Conservation (phyloP, 2,888 invertebrate genomes). For the Agriotes lineatus region DNA sequence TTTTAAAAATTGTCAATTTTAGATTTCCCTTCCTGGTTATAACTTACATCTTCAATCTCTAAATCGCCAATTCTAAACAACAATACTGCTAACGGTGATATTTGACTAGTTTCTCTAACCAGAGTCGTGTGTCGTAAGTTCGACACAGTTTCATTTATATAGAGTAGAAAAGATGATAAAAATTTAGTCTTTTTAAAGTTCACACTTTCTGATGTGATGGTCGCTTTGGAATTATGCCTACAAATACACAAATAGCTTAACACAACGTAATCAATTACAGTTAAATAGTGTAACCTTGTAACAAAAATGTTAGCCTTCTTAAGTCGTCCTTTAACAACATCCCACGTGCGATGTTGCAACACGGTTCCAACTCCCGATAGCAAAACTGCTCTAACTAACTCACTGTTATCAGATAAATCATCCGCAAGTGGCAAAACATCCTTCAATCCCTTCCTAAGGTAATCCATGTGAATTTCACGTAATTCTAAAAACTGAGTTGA, state of each 20-base stretch:
- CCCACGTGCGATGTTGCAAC: conserved; percentile 66
- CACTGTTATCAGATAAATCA: conserved; percentile 70
- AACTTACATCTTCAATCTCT: conserved; percentile 56
- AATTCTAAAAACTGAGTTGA: conserved; percentile 67
- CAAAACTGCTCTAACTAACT: conserved; percentile 71
- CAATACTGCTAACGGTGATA: conserved; percentile 72
- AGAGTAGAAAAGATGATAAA: conserved; percentile 68
- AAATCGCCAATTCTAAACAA: conserved; percentile 67
- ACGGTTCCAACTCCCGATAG: conserved; percentile 72
- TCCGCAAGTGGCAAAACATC: conserved; percentile 63
- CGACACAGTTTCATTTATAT: conserved; percentile 72
- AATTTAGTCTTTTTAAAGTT: conserved; percentile 69
- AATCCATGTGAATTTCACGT: conserved; percentile 69
- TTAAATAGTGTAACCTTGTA: conserved; percentile 74
- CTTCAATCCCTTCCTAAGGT: conserved; percentile 67
- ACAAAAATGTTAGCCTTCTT: conserved; percentile 65
- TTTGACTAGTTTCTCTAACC: conserved; percentile 70
- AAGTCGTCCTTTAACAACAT: conserved; percentile 70
- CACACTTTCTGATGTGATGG: conserved; percentile 74
- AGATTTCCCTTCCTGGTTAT: too few species aligned
- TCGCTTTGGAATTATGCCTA: conserved; percentile 71
- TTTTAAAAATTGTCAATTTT: too few species aligned
- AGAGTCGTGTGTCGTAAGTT: conserved; percentile 69
- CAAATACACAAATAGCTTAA: too few species aligned
- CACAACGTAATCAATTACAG: too few species aligned